phyloP scores from a whole-genome alignment of 2,797 vertebrate genomes.

The Euphonia xanthogaster region DNA sequence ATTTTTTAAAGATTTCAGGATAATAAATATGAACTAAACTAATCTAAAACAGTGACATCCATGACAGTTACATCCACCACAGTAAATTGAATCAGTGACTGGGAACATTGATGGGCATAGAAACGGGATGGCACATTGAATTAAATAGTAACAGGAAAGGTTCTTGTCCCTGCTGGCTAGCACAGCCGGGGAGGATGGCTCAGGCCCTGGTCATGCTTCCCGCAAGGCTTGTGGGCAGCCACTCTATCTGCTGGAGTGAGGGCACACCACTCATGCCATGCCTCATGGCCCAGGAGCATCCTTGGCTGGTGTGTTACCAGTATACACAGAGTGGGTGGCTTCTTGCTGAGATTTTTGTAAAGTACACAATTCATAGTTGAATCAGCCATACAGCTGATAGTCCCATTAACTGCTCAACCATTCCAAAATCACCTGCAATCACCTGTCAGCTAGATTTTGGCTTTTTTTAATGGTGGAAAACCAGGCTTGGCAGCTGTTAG shows the following conservation, averaged over 20 bases:
- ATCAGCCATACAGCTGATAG: neutral
- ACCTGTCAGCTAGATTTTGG: neutral
- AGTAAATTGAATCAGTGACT: neutral
- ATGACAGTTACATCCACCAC: neutral
- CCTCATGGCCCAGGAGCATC: neutral
- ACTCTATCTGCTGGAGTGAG: neutral
- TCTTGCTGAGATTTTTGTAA: neutral
- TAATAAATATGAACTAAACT: too few relatives aligned
- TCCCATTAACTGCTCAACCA: neutral
- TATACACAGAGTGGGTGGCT: fast-evolving
- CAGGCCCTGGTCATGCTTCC: neutral
- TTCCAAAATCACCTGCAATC: neutral
- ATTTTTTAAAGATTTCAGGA: too few relatives aligned
- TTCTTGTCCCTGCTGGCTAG: neutral
- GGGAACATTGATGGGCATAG: neutral
- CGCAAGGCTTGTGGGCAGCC: neutral
- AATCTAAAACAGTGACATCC: neutral
- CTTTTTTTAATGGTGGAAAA: neutral
- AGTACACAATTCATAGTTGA: neutral
- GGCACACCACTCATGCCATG: neutral
- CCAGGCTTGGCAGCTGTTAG: neutral
- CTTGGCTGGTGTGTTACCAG: neutral
- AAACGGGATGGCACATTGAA: neutral
- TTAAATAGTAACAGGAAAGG: neutral
- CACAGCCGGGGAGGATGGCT: fast-evolving